A percentile compares a stretch with the other conserved stretches of the same genome.
phyloP scores from a whole-genome alignment of 2,113 vertebrate genomes.

The Mesitornis unicolor region DNA sequence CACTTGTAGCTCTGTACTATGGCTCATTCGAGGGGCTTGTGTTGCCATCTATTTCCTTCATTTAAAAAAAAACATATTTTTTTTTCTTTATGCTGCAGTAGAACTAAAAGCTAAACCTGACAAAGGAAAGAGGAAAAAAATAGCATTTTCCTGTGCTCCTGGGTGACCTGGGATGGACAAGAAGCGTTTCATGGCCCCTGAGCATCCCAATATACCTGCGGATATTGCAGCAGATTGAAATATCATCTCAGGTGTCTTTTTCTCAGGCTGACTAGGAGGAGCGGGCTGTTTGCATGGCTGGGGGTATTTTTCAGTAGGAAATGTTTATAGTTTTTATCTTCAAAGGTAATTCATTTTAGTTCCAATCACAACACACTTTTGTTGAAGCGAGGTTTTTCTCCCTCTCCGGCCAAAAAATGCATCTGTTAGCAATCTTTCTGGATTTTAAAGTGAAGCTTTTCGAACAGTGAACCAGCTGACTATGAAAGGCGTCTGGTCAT shows the following conservation, averaged over 20 bases:
- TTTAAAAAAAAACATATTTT: not conserved
- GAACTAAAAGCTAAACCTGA: slow-evolving; percentile 27
- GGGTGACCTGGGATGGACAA: not conserved
- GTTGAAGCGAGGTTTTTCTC: slow-evolving; percentile 71
- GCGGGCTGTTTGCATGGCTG: not conserved
- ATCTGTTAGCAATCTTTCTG: slow-evolving; percentile 79
- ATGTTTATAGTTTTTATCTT: slow-evolving; percentile 74
- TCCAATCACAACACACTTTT: slow-evolving; percentile 75
- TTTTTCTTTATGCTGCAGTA: not conserved
- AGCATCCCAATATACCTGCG: not conserved
- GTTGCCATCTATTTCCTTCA: not conserved
- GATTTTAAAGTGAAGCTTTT: slow-evolving; percentile 71
- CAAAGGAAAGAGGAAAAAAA: slow-evolving; percentile 1
- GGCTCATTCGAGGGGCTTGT: rapidly evolving
- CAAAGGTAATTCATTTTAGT: slow-evolving; percentile 74
- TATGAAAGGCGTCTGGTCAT: slow-evolving; percentile 71
- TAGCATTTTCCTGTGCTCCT: slow-evolving; percentile 5
- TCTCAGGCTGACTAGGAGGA: not conserved
- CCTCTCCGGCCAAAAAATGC: slow-evolving; percentile 69
- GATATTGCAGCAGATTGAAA: slow-evolving; percentile 5
- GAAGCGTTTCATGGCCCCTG: not conserved
- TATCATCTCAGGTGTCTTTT: not conserved
- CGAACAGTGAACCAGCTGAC: slow-evolving; percentile 77
- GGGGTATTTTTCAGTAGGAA: slow-evolving; percentile 69
- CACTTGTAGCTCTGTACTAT: not conserved